Evolutionary conservation across 1,140 invertebrate species (phyloP), one percentile per base, ranked within the genome.

Genomic region (Oryzaephilus surinamensis): DNA sequence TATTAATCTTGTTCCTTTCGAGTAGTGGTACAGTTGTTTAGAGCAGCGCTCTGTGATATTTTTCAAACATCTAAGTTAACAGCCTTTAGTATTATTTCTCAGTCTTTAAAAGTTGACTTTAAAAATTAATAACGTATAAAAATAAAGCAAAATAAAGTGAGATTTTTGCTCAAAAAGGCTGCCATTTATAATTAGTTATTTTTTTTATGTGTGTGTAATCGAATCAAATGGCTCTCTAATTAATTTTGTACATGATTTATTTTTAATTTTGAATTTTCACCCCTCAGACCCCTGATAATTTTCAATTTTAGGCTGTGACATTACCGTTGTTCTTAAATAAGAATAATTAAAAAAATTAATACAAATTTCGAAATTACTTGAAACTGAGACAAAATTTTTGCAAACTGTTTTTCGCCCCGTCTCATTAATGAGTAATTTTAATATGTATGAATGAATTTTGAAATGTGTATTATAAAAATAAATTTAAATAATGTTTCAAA

Each of bases 251-350:
- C 28, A 27, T 17, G 33, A 11, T 30, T 14, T 23, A 30, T 40
- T 36, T 37, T 26, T n/a, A 8, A 24, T 35, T 20, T 23, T 17
- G 1, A 32, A 28, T 38, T 31, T 16, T 18, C n/a, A 31, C 11
- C 11, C 6, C 6, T 29, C 14, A 6, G 27, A 31, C 12, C 14
- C 8, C 14, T 31, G n/a, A 33, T 40, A 43, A 40, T 29, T 49
- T 52, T 44, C 24, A 48, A 41, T 48, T 55, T 54, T 55, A 50
- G 54, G 54, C 54, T 55, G 54, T 55, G 54, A 55, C 48, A 38
- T 45, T 46, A n/a, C n/a, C n/a, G n/a, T n/a, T n/a, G n/a, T n/a
- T n/a, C n/a, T n/a, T n/a, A n/a, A n/a, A n/a, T n/a, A n/a, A n/a
- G n/a, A n/a, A 31, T 41, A 43, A 44, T 41, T 52, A 31, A 35